Percentiles rank a stretch among this genome's conserved stretches.
phyloP scores from a whole-genome alignment of 2,113 vertebrate genomes.

The Formicarius rufipectus region DNA sequence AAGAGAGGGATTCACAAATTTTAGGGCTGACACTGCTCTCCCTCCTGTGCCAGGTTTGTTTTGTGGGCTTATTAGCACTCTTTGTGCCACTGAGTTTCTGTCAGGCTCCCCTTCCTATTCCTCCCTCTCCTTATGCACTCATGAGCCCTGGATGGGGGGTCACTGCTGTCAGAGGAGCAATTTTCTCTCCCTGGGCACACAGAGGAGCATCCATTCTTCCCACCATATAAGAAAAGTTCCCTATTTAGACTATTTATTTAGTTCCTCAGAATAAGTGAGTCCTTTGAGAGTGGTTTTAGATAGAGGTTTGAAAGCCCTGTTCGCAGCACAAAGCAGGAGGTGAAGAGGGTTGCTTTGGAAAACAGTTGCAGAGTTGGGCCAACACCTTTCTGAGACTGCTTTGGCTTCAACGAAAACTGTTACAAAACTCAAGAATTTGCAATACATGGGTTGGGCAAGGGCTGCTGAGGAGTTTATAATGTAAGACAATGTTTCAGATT shows the following conservation, averaged over 20 bases:
- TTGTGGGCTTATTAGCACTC: neutral
- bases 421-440: neutral
- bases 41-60: neutral
- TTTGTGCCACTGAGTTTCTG: neutral
- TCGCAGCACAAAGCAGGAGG: neutral
- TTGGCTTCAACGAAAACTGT: neutral
- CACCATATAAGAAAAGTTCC: neutral
- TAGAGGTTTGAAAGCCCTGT: neutral
- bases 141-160: neutral
- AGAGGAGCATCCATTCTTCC: neutral
- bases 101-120: neutral
- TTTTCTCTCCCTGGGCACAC: neutral
- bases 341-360: constrained; percentile 50
- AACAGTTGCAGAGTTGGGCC: neutral
- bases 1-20: neutral
- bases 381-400: neutral
- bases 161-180: neutral
- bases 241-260: neutral
- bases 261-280: neutral
- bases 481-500: neutral
- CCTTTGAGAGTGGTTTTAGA: neutral
- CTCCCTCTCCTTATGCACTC: neutral
- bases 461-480: neutral
- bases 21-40: neutral
- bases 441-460: neutral